Evolutionary conservation across 2,113 vertebrate species (phyloP).

Genomic region (Phaetusa simplex): DNA sequence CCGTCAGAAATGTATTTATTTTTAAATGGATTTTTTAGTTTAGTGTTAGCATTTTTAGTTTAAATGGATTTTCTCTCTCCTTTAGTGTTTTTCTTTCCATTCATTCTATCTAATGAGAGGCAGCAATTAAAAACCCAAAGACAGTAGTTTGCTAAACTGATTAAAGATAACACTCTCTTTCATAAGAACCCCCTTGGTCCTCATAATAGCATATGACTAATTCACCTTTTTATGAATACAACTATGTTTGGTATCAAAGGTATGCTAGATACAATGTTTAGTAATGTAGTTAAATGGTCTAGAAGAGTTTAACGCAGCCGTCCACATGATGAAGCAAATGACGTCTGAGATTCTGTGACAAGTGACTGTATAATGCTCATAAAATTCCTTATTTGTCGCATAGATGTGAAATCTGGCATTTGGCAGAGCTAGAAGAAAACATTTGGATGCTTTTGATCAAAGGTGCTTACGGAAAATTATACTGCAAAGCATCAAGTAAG

Average conservation of each 20-base stretch:
- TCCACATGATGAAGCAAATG: background rate
- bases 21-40: background rate
- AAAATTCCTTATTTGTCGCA: background rate
- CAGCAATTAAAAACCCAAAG: background rate
- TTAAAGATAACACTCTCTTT: background rate
- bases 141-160: background rate
- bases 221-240: background rate
- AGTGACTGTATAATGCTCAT: background rate
- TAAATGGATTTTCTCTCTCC: background rate
- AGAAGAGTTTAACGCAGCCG: background rate
- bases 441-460: conserved; percentile 35
- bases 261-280: background rate
- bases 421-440: background rate
- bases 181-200: background rate
- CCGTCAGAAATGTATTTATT: background rate
- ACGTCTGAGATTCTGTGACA: background rate
- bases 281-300: background rate
- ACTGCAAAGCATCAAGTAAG: background rate
- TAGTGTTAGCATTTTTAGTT: background rate
- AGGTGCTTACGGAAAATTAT: background rate
- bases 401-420: background rate
- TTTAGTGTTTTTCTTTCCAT: background rate
- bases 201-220: background rate
- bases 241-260: background rate
- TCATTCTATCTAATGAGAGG: background rate